These are phyloP conservation scores for Platypus cylindrus DNA, from an alignment of 2,888 invertebrate genomes.

Conservation along the genomic window DNA sequence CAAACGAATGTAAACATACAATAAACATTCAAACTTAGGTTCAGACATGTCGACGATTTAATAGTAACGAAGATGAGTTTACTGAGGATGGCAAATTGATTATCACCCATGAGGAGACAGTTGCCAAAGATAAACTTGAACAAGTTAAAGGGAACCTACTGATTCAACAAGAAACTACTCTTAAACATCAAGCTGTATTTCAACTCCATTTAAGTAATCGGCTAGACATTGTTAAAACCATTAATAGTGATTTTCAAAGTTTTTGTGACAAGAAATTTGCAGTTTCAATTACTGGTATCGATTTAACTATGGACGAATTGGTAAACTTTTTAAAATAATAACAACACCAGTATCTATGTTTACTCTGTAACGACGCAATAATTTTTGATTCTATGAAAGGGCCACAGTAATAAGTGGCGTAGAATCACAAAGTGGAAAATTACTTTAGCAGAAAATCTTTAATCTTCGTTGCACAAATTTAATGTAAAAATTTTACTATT, in stretches of 20 bases:
- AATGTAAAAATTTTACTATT: not conserved
- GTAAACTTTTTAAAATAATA: too few relatives aligned
- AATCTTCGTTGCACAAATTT: too few relatives aligned
- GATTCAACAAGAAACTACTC: slow-evolving; percentile 26
- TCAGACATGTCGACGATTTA: slow-evolving; percentile 16
- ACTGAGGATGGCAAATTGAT: slow-evolving; percentile 10
- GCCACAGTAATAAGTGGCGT: too few relatives aligned
- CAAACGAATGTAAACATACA: not conserved
- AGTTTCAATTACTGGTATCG: slow-evolving; percentile 10
- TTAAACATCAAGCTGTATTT: slow-evolving; percentile 24
- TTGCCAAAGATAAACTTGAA: slow-evolving; percentile 17
- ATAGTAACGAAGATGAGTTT: slow-evolving; percentile 6
- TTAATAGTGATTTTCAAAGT: slow-evolving; percentile 25
- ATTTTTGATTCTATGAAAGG: not conserved
- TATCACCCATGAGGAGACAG: slow-evolving; percentile 12
- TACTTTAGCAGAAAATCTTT: too few relatives aligned
- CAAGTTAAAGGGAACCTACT: slow-evolving; percentile 17
- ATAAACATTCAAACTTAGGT: slow-evolving; percentile 9
- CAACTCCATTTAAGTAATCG: slow-evolving; percentile 23
- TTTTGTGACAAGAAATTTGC: slow-evolving; percentile 26
- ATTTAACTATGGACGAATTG: slow-evolving; percentile 13
- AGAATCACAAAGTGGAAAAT: too few relatives aligned
- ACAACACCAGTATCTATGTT: too few relatives aligned
- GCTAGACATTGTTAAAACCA: slow-evolving; percentile 21
- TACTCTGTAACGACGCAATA: not conserved